Base-by-base conservation (phyloP, 2,113 vertebrate genomes). In the Melospiza melodia region DNA sequence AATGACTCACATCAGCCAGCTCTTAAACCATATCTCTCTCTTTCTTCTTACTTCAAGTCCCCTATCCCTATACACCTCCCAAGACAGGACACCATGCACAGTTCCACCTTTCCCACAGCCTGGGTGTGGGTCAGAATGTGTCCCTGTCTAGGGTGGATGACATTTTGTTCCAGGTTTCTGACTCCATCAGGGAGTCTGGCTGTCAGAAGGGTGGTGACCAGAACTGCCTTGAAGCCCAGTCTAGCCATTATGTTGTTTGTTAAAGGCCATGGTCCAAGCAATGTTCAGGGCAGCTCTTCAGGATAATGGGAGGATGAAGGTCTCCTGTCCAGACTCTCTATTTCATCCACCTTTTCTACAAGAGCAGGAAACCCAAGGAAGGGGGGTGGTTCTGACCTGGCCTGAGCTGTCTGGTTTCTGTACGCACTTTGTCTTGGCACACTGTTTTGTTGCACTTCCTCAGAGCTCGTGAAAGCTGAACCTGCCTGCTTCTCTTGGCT, bases 31-130 rank as follows among this genome's bases (percentile, higher is more conserved):
- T 27, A 51, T 27, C 7, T 72, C 57, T 65, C 39, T 21, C 11
- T 3, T 82, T 37, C 54, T 58, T 69, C 54, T 77, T 77, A 33
- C 43, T 69, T 35, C 52, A 79, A 31, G 6, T 37, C 8, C 15
- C 4, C 8, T 11, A 55, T 14, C 12, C 25, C 10, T 25, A 31
- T 3, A 8, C 6, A 15, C 13, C 28, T 69, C 6, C 0, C 20
- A 85, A 12, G 24, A 6, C 31, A 76, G 8, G 16, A 63, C 15
- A 25, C n/a, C 59, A 19, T 67, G 39, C 33, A 43, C 14, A 82
- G 23, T 8, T 76, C 49, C 87, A 35, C 11, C 52, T 79, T 89
- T 81, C 41, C 28, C 33, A 87, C 18, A 84, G 31, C 13, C 35
- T 68, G 35, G 39, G 21, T 71, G 11, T 5, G 6, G 25, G 30